Conservation (phyloP, 2,888 invertebrate genomes). For the Tiliacea aurago region DNA sequence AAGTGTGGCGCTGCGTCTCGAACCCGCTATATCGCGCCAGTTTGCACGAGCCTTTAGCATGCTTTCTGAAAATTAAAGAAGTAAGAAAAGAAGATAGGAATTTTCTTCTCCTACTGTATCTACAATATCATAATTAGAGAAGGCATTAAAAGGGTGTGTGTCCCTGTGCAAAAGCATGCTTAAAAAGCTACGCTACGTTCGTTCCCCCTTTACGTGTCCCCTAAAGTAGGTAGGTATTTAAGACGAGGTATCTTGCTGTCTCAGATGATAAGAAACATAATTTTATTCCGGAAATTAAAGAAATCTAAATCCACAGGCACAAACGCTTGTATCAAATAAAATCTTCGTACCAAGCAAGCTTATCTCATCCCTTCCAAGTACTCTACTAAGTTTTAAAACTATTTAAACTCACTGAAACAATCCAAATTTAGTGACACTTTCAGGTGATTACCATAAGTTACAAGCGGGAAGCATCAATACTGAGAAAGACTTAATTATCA, state of each 20-base stretch:
- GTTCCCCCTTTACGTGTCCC: too few species aligned
- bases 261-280: background rate
- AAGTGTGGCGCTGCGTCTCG: too few species aligned
- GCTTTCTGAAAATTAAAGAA: too few species aligned
- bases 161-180: too few species aligned
- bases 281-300: constrained; percentile 24
- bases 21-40: too few species aligned
- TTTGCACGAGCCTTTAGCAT: too few species aligned
- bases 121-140: too few species aligned
- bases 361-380: background rate
- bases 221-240: too few species aligned
- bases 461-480: constrained; percentile 4
- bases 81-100: too few species aligned
- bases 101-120: too few species aligned
- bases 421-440: constrained; percentile 14
- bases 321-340: background rate
- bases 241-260: background rate
- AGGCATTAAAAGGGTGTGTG: too few species aligned
- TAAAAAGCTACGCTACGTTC: too few species aligned
- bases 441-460: constrained; percentile 22
- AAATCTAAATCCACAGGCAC: constrained; percentile 2
- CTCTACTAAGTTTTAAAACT: constrained; percentile 29
- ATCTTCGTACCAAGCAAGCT: background rate
- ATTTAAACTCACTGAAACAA: constrained; percentile 17
- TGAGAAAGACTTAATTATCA: constrained; percentile 2